Base-by-base conservation (phyloP, 2,888 invertebrate genomes). In the Alloscopus bannaensis region DNA sequence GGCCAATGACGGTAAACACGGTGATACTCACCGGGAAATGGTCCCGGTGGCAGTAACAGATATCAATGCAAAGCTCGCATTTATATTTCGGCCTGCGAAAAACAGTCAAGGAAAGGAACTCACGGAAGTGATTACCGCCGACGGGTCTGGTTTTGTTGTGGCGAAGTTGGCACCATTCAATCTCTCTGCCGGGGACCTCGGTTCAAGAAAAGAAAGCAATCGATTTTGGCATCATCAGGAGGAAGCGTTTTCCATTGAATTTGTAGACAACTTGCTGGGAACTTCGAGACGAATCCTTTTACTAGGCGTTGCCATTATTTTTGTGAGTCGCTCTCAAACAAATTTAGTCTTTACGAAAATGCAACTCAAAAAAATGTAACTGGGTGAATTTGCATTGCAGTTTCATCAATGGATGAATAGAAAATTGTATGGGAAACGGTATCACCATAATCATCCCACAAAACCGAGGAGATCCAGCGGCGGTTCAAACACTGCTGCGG, bases 91-190 rank as follows among this genome's bases (percentile, higher is more conserved):
- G 0, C 26, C 47, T 3, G 20, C 76, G 3, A 29, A 20, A 0
- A 26, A n/a, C 13, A 24, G 29, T 20, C 45, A 24, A 4, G 6
- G 1, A 1, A 22, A 59, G 6, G 20, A 59, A 0, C 24, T 68
- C 13, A 70, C 70, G 22, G 77, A 77, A 45, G 42, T 77, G 0
- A 29, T 77, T 4, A 57, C 77, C 1, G 77, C 77, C 13, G 77
- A 77, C 22, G 77, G 77, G 13, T 64, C 70, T 6, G 77, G 42
- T 8, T 70, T 77, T 42, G 64, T 70, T 4, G 77, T 77, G 22
- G 77, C 77, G 1, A 70, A 69, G 57, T 26, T 75, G n/a, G 75
- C 66, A 18, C 64, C 64, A 4, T 50, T 57, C 1, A 47, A 55
- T n/a, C n/a, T n/a, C 1, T 52, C 52, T 3, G 8, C 13, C 8